Evolutionary conservation across 2,113 vertebrate genomes (phyloP), one percentile per base, ranked within the genome.

Genomic region (Melospiza georgiana): DNA sequence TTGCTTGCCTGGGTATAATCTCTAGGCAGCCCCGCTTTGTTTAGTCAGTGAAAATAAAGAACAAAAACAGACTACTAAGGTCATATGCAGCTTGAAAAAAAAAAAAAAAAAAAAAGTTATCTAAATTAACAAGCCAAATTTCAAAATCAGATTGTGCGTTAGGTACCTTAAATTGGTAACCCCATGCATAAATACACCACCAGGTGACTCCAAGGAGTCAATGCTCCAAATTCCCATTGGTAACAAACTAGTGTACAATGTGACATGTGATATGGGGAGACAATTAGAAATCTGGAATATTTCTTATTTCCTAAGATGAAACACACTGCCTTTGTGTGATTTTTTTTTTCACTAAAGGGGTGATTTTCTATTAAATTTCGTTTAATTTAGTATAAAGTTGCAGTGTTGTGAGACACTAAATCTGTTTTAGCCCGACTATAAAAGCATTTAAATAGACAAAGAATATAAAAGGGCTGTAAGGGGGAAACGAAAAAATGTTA

Each of bases 1-100:
- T 96, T 95, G 87, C 82, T 86, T 92, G 92, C 90, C 46, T 71
- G 68, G 35, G 84, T 96, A 90, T 88, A 72, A 96, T 93, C 90
- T 92, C 93, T 28, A 95, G 92, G 92, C 93, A 95, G 93, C 78
- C 31, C 3, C 0, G 0, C 83, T 94, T 63, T 90, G 75, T 96
- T 97, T 93, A 74, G 79, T 37, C 91, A 91, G 89, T 89, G 82
- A 95, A 95, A 92, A 65, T 84, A 48, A 94, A 92, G 71, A 89
- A 89, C 74, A 86, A 84, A 87, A 96, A n/a, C 83, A 84, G 80
- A 66, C 76, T 75, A 77, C 65, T 90, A 76, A 77, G 25, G 86
- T 92, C 90, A 88, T 30, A 61, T 13, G 41, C 22, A 72, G 23
- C 25, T 65, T 59, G 68, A 5, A 67, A 91, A 91, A 89, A 73